Evolutionary conservation across 2,797 vertebrate genomes (phyloP).

Genomic region (Eurystomus glaucurus): DNA sequence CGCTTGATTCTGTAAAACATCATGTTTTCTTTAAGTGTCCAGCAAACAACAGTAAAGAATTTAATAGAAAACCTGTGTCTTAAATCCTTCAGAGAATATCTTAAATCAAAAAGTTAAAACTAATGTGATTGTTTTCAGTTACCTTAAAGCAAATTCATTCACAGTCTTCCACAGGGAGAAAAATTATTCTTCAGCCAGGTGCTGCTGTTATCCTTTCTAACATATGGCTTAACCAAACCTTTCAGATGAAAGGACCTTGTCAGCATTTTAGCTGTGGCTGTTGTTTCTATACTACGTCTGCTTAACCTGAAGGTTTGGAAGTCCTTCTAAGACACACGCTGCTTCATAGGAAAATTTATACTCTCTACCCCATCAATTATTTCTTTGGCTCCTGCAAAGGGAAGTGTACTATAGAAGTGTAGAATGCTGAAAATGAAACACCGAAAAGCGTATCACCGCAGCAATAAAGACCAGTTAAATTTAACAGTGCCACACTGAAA

Average conservation of each 20-base stretch:
- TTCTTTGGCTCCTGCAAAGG: not conserved
- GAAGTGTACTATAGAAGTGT: not conserved
- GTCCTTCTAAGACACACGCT: not conserved
- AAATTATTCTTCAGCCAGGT: not conserved
- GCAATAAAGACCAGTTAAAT: not conserved
- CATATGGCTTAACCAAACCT: not conserved
- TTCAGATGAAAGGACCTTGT: not conserved
- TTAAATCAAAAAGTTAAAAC: not conserved
- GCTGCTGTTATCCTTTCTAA: not conserved
- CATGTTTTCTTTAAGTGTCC: not conserved
- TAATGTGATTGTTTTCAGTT: not conserved
- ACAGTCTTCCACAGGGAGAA: not conserved
- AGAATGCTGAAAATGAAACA: not conserved
- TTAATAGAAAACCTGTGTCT: not conserved
- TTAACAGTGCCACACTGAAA: not conserved
- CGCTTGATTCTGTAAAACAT: conserved; percentile 91
- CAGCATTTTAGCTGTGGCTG: not conserved
- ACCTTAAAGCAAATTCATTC: not conserved
- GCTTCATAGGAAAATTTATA: not conserved
- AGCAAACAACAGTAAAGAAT: conserved; percentile 30
- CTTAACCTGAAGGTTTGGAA: not conserved
- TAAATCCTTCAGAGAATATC: not conserved
- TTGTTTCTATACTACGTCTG: not conserved
- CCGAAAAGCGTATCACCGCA: not conserved
- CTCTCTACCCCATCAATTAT: not conserved